Evolutionary conservation across 2,113 vertebrate genomes (phyloP), one percentile per base, ranked within the genome.

Genomic region (Corythaixoides concolor): DNA sequence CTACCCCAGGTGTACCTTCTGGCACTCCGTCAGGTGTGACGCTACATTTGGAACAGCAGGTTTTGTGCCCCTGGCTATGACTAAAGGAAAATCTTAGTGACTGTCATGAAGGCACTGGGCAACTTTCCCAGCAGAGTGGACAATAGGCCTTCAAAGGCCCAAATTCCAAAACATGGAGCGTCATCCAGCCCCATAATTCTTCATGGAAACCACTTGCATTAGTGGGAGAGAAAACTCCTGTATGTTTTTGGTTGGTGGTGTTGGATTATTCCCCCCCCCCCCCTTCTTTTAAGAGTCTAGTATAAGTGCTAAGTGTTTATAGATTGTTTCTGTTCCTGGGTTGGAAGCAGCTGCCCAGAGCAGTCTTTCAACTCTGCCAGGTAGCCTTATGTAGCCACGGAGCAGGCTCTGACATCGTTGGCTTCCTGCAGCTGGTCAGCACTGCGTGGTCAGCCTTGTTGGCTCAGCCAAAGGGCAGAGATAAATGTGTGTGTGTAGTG

Each of bases 361-460:
- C n/a, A 81, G 68, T 41, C 13, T 58, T 39, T 28, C 35, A 67
- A 17, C 37, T 17, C 5, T 37, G n/a, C n/a, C 20, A 22, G 70
- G 19, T 21, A 12, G 28, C 62, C 17, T 26, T 17, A 3, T 0
- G 15, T 13, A 49, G 68, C 27, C 39, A 6, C 0, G 0, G 39
- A 47, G 75, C 83, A 28, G 83, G 2, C 53, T 7, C 27, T 37
- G 41, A 73, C 77, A 32, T 28, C 0, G 0, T 0, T 66, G 77
- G 63, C 41, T 22, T 85, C 77, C 33, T 7, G 3, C 2, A 1
- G 64, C 84, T 45, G 43, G 37, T 32, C 63, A n/a, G 77, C 2
- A 0, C 63, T 23, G 67, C 0, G 0, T 20, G 23, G 11, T 43
- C 20, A 2, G 45, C 55, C 11, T 0, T 35, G 28, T 17, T 37